These are phyloP conservation scores for Cotesia typhae DNA, from an alignment of 1,140 invertebrate species.

Conservation along the genomic window DNA sequence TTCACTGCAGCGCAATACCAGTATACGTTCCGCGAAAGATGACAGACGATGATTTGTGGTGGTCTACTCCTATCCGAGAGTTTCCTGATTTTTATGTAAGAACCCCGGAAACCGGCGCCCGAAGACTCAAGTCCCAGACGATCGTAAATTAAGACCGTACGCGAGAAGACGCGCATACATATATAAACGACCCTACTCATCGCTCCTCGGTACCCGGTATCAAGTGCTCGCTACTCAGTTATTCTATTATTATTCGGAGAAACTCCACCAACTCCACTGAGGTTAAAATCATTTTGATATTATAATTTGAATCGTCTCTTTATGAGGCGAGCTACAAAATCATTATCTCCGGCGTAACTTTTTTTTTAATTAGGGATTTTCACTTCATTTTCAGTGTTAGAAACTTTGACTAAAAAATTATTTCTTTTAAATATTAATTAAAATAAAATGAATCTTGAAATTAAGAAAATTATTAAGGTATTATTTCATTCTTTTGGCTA, in stretches of 20 bases:
- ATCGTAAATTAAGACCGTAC: slow-evolving; percentile 58
- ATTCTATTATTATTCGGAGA: background rate
- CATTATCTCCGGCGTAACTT: too few species aligned
- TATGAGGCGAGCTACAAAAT: background rate
- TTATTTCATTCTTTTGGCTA: too few species aligned
- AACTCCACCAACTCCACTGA: background rate
- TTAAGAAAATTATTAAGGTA: too few species aligned
- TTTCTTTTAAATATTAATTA: too few species aligned
- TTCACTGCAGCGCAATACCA: slow-evolving; percentile 34
- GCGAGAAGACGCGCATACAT: slow-evolving; percentile 30
- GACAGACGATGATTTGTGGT: slow-evolving; percentile 62
- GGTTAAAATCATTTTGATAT: slow-evolving; percentile 11
- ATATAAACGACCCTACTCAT: slow-evolving; percentile 2
- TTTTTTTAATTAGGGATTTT: too few species aligned
- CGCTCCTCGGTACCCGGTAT: background rate
- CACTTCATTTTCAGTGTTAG: too few species aligned
- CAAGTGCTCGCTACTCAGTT: background rate
- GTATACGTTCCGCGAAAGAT: slow-evolving; percentile 43
- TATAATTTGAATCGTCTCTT: slow-evolving; percentile 10
- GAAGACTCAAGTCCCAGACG: slow-evolving; percentile 54
- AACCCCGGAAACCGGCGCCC: slow-evolving; percentile 50
- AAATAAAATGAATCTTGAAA: too few species aligned
- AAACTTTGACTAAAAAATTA: too few species aligned
- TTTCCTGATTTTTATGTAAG: slow-evolving; percentile 64
- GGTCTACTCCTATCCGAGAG: slow-evolving; percentile 45